phyloP scores from a whole-genome alignment of 2,797 vertebrate species.

The Molossus molossus region DNA sequence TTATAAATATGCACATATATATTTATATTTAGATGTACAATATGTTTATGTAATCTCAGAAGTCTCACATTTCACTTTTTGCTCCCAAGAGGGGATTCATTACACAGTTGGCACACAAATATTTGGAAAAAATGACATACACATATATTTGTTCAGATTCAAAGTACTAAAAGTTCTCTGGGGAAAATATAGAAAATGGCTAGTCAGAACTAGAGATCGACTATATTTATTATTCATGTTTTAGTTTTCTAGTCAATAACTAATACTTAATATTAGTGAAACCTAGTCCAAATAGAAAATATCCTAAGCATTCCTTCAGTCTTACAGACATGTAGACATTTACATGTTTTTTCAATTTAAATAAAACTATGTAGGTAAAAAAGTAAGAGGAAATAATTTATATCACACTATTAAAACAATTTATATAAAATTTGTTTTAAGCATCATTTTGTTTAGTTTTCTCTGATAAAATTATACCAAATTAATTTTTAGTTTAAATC shows the following conservation, averaged over 20 bases:
- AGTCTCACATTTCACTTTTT: neutral
- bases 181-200: neutral
- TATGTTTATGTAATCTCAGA: constrained; percentile 41
- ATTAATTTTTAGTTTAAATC: neutral
- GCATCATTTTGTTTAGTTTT: neutral
- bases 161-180: neutral
- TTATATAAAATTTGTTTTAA: neutral
- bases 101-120: neutral
- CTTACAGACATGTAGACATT: neutral
- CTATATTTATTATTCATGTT: neutral
- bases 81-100: neutral
- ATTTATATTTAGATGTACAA: constrained; percentile 1
- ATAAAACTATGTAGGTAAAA: neutral
- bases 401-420: neutral
- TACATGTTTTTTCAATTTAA: neutral
- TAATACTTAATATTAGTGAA: constrained; percentile 21
- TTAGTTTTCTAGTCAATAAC: neutral
- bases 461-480: neutral
- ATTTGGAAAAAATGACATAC: neutral
- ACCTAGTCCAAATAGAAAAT: neutral
- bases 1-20: constrained; percentile 12
- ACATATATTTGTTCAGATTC: neutral
- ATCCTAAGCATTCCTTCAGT: neutral
- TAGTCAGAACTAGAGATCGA: neutral
- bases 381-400: neutral